Evolutionary conservation across 1,140 invertebrate species (phyloP), one percentile per base, ranked within the genome.

Genomic region (Cylas formicarius): DNA sequence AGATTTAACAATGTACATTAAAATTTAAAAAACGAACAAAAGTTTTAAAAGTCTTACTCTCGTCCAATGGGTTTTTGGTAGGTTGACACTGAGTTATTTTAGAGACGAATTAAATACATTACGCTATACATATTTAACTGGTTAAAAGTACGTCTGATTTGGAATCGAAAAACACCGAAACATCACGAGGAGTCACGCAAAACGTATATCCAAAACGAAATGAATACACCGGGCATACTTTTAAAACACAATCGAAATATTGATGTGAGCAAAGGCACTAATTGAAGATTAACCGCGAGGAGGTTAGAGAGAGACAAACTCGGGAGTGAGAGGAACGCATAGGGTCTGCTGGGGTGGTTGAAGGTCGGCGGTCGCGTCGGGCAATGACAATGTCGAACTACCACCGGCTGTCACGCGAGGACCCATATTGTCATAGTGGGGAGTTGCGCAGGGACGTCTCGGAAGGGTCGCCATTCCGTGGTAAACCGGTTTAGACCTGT

Each of bases 351-450:
- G 71, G 20, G 68, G 70, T 11, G 67, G 72, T 10, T 68, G 73
- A 19, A 72, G 69, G 17, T 72, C 59, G n/a, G 42, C 53, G 6
- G 63, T 66, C 1, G 72, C 74, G 55, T 84, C 83, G 20, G 81
- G 82, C 45, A 90, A 64, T 10, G 86, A 88, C 48, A 88, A 77
- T 1, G 81, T 86, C 8, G 86, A 90, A 56, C 77, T 79, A 20
- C 87, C 88, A 50, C 84, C 85, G 2, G 86, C 87, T 4, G 88
- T 91, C 8, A 90, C 84, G 53, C 88, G 72, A 18, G 85, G 83
- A 1, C 89, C 89, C 80, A 92, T 86, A 60, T 90, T 90, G 64
- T 92, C 89, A 63, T 91, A 91, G 39, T 56, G 58, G 22, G 60
- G 56, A 22, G 33, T 21, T 11, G 44, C 54, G 21, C 36, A 48